These are phyloP conservation scores for Atta cephalotes DNA, from an alignment of 1,140 invertebrate genomes.

Conservation along the genomic window DNA sequence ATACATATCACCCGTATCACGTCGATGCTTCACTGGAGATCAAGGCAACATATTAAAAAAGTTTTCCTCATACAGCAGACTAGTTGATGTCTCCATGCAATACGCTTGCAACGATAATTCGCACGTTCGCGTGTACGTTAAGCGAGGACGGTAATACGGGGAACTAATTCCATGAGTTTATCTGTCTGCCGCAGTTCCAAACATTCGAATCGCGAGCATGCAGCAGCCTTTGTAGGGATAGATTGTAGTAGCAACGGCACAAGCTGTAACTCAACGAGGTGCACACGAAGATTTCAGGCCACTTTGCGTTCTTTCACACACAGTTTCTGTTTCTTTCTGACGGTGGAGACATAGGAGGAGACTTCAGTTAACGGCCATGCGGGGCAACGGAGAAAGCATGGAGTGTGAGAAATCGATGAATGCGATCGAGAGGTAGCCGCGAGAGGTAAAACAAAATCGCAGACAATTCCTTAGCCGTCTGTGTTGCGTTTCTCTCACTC, in stretches of 20 bases:
- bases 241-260: slow-evolving; percentile 63
- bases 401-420: slow-evolving; percentile 86
- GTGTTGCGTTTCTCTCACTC: slow-evolving; percentile 71
- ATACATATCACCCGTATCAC: neutral
- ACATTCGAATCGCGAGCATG: slow-evolving; percentile 55
- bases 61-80: neutral
- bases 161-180: slow-evolving; percentile 81
- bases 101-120: slow-evolving; percentile 42
- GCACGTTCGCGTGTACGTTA: slow-evolving; percentile 5
- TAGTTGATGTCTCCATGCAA: neutral
- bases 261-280: slow-evolving; percentile 67
- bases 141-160: slow-evolving; percentile 65
- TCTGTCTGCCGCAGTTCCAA: slow-evolving; percentile 70
- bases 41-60: slow-evolving; percentile 46
- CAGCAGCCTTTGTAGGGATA: slow-evolving; percentile 59
- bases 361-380: slow-evolving; percentile 55
- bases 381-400: slow-evolving; percentile 60
- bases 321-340: slow-evolving; percentile 50
- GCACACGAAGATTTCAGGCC: slow-evolving; percentile 74
- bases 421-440: slow-evolving; percentile 82
- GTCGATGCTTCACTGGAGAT: neutral
- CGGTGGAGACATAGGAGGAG: slow-evolving; percentile 54
- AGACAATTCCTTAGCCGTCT: slow-evolving; percentile 78
- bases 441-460: slow-evolving; percentile 82
- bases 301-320: slow-evolving; percentile 74